Evolutionary conservation across 2,888 invertebrate species (phyloP).

Genomic region (Caenorhabditis doughertyi): DNA sequence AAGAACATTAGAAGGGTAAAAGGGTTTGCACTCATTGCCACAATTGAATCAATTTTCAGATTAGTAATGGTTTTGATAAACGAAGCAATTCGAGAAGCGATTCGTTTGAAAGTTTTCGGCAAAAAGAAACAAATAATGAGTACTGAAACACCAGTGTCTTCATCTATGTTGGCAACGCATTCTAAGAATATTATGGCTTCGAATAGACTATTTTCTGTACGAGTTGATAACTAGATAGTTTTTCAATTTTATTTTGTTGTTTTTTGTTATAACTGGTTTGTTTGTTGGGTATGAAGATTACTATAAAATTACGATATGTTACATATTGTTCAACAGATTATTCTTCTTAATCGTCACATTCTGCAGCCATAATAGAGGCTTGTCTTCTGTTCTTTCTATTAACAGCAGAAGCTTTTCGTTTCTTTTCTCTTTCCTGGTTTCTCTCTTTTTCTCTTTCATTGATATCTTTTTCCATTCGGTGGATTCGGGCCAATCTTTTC

Average conservation of each 20-base stretch:
- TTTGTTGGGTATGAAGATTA: too few relatives aligned
- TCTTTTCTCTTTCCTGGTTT: not conserved
- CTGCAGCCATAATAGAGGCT: not conserved
- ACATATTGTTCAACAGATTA: not conserved
- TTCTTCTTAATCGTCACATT: not conserved
- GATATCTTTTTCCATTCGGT: not conserved
- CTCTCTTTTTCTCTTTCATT: not conserved
- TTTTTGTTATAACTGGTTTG: too few relatives aligned
- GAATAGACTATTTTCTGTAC: slow-evolving; percentile 30
- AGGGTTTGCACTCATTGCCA: not conserved
- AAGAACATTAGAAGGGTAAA: slow-evolving; percentile 41
- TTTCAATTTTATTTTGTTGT: not conserved
- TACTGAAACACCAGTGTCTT: slow-evolving; percentile 32
- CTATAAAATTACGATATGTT: too few relatives aligned
- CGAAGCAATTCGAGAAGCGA: slow-evolving; percentile 49
- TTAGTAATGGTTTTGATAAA: slow-evolving; percentile 43
- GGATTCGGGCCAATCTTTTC: not conserved
- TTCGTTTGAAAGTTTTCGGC: slow-evolving; percentile 1
- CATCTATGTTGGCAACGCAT: slow-evolving; percentile 19
- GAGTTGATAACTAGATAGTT: slow-evolving; percentile 1
- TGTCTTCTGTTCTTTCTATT: not conserved
- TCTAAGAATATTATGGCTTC: slow-evolving; percentile 32
- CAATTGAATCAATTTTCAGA: slow-evolving; percentile 15
- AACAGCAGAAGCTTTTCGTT: too few relatives aligned
- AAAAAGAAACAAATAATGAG: not conserved